Conservation (phyloP, 1,140 invertebrate species). For the Acromyrmex heyeri region DNA sequence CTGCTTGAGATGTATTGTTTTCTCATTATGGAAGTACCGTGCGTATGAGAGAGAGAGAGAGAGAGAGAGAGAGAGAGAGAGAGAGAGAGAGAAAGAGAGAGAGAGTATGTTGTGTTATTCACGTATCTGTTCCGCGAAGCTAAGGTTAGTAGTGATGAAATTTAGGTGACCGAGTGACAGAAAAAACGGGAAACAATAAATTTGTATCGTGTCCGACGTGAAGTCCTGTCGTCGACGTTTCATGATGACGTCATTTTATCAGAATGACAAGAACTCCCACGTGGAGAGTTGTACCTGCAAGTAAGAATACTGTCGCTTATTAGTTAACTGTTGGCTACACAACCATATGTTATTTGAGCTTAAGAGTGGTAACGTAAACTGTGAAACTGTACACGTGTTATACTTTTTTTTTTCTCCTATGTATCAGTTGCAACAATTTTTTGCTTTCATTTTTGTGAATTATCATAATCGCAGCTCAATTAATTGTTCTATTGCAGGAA, state of each 20-base stretch:
- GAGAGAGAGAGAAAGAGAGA: too few relatives aligned
- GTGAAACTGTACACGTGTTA: background rate
- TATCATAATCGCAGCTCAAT: too few relatives aligned
- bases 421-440: too few relatives aligned
- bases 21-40: background rate
- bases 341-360: background rate
- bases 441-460: too few relatives aligned
- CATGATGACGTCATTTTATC: conserved; percentile 72
- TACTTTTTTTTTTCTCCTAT: too few relatives aligned
- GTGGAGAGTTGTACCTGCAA: conserved; percentile 43
- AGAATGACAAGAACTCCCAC: conserved; percentile 64
- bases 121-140: background rate
- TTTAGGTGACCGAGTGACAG: background rate
- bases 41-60: background rate
- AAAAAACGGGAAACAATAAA: background rate
- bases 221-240: conserved; percentile 19
- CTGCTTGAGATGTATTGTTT: background rate
- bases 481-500: too few relatives aligned
- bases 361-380: background rate
- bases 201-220: background rate
- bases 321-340: background rate
- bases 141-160: background rate
- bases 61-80: too few relatives aligned
- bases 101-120: too few relatives aligned
- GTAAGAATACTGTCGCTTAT: conserved; percentile 68